Evolutionary conservation across 1,140 invertebrate genomes (phyloP), one percentile per base, ranked within the genome.

Genomic region (Carcinoscorpius rotundicauda): DNA sequence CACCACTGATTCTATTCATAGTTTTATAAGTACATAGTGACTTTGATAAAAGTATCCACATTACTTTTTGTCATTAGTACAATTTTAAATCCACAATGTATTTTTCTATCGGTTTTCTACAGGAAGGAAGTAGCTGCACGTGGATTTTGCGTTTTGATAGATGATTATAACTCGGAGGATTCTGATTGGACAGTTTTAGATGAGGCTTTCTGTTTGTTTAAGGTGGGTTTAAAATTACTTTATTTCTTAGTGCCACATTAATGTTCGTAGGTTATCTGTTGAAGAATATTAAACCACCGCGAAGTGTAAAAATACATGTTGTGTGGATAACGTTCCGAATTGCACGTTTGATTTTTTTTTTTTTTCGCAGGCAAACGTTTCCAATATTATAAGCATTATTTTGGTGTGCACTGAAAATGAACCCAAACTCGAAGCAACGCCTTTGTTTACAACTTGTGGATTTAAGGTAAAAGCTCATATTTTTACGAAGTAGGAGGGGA

Each of bases 151-250:
- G 59, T 77, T 10, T 71, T 77, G 9, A 71, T 72, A 8, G 75
- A 75, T 63, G 71, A 72, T 29, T 64, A 72, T 49, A 72, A 71
- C 29, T 68, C 71, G 6, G 50, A 52, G 5, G 64, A 68, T 52
- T 63, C 64, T 6, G 63, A 65, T 29, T 68, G 59, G 72, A 73
- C 9, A 62, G 69, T 50, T 68, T 72, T 60, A 70, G 71, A 61
- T 49, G 75, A 76, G 65, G 68, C 75, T 8, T 70, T 76, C 49
- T 74, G 75, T 56, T 55, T 74, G 6, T 72, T 76, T 61, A 69
- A 75, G 69, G 75, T 76, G 70, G 67, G 62, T 62, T 8, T 11
- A 63, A 5, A 10, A 49, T 5, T 4, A 58, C 6, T 29, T 29
- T 29, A 29, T 29, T 29, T 29, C 29, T 29, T 29, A 29, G 29